Conservation (phyloP, 2,113 vertebrate genomes). For the Hymenochirus boettgeri region DNA sequence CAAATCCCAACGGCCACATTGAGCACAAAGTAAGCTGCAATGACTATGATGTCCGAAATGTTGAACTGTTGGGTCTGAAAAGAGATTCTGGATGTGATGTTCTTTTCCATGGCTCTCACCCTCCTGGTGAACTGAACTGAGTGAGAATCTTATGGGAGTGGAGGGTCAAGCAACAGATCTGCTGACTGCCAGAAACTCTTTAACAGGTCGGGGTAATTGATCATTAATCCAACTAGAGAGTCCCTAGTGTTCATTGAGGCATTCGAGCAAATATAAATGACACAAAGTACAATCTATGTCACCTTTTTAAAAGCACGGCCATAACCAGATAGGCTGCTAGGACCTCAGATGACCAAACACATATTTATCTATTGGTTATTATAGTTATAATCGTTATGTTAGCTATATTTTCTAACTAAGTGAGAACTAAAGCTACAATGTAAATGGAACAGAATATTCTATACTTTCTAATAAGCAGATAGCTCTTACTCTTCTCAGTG, state of each 20-base stretch:
- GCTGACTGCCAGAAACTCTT: conserved; percentile 32
- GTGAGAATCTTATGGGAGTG: background rate
- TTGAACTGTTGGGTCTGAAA: conserved; percentile 60
- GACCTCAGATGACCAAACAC: too few relatives aligned
- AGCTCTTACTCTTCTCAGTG: too few relatives aligned
- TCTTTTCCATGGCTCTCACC: conserved; percentile 46
- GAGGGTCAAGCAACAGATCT: background rate
- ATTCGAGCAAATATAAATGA: background rate
- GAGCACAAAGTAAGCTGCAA: conserved; percentile 76
- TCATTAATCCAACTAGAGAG: conserved; percentile 68
- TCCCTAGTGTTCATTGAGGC: background rate
- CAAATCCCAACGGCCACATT: conserved; percentile 86
- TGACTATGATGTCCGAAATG: conserved; percentile 70
- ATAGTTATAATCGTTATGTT: too few relatives aligned
- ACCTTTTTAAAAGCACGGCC: background rate
- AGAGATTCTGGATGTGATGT: conserved; percentile 56
- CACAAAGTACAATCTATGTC: conserved; percentile 25
- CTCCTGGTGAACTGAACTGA: background rate
- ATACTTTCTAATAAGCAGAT: too few relatives aligned
- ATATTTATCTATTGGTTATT: too few relatives aligned
- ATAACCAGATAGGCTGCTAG: background rate
- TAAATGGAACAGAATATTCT: too few relatives aligned
- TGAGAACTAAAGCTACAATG: too few relatives aligned
- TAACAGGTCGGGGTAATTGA: conserved; percentile 52
- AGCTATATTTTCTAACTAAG: too few relatives aligned